Evolutionary conservation across 1,140 invertebrate genomes (phyloP), one percentile per base, ranked within the genome.

Genomic region (Cherax destructor): DNA sequence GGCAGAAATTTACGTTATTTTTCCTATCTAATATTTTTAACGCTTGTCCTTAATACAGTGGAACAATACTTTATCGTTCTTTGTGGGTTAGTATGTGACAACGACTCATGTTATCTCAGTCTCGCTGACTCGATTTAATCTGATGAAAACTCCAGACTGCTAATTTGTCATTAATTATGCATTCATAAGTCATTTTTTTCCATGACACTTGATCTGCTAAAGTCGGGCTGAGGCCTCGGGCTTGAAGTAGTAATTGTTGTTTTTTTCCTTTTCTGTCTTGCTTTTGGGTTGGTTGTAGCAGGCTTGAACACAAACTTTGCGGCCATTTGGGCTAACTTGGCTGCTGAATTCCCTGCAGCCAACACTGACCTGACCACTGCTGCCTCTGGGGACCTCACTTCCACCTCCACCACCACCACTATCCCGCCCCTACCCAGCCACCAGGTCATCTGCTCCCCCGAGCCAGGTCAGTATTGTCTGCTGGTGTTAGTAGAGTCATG

Each of bases 321-420:
- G 52, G 91, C 91, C 79, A 80, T 92, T 76, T 92, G 92, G 92
- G 92, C 86, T 92, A 92, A 92, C 92, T 61, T 92, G 88, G 88
- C 83, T 91, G 80, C 85, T 92, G 91, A 61, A 69, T 88, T 85
- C 84, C 65, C 88, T 86, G 21, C 88, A 91, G 92, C 88, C 65
- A 21, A 65, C 41, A n/a, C 77, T 83, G 78, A 59, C 72, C 86
- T 74, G 80, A 79, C 88, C 49, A 50, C 49, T 24, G 81, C 77
- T 49, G 50, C 87, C 79, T 89, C 79, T 41, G 83, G 30, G 50
- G 87, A 88, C 87, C 78, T 83, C 50, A 56, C 47, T 52, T 65
- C 72, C 49, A n/a, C 72, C 81, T 61, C 72, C 52, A 47, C 72
- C 78, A 24, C 86, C n/a, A 76, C 88, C 47, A 30, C 74, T n/a